phyloP scores from a whole-genome alignment of 2,888 invertebrate species.

The Diplazon laetatorius region DNA sequence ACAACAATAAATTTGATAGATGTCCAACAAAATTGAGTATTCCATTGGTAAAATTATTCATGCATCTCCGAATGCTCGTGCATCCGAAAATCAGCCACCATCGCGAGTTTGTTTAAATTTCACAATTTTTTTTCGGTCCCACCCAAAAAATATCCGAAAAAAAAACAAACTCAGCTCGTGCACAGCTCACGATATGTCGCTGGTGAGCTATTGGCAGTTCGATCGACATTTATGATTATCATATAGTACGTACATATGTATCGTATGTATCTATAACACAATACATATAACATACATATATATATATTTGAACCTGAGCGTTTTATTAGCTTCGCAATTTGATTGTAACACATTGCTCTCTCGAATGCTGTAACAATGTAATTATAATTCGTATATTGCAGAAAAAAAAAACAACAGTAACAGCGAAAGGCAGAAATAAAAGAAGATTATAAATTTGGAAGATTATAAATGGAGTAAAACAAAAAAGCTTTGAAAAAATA shows the following conservation, averaged over 20 bases:
- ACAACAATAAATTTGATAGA: not conserved
- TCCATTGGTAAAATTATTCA: not conserved
- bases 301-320: slow-evolving; percentile 59
- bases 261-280: no score
- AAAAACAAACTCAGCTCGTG: not conserved
- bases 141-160: not conserved
- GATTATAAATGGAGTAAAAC: slow-evolving; percentile 67
- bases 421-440: slow-evolving; percentile 50
- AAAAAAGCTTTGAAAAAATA: slow-evolving; percentile 68
- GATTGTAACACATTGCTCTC: slow-evolving; percentile 69
- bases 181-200: no score
- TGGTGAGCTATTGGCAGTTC: not conserved
- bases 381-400: slow-evolving; percentile 70
- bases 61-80: not conserved
- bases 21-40: not conserved
- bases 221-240: slow-evolving; percentile 22
- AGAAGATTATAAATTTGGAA: slow-evolving; percentile 69
- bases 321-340: slow-evolving; percentile 68
- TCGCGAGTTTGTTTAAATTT: not conserved
- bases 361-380: slow-evolving; percentile 71
- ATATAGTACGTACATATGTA: no score
- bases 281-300: slow-evolving; percentile 51
- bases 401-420: slow-evolving; percentile 54
- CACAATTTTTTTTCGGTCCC: no score
- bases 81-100: not conserved